Base-by-base conservation (phyloP, 1,140 invertebrate genomes). In the Agrilus planipennis region DNA sequence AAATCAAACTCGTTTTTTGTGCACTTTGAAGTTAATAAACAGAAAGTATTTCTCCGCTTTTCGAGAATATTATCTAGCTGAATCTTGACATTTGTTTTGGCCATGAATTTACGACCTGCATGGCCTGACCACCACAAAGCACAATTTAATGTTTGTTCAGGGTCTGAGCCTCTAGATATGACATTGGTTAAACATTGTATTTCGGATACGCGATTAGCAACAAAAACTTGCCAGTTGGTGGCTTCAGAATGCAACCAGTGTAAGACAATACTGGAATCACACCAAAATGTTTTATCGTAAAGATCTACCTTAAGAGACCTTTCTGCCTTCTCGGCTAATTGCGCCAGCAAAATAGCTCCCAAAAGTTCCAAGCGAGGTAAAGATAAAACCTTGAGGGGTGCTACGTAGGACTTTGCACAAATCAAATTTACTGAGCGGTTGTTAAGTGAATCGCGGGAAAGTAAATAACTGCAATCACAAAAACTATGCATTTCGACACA, bases 351-450 rank as follows among this genome's bases (percentile, higher is more conserved):
- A 2, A 50, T 14, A 3, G 48, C 48, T 2, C 36, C 48, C 15
- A 45, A 50, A 21, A 54, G 34, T 29, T 54, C 50, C 17, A 52
- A 25, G 19, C 50, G 35, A 3, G 52, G 52, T 9, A 27, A 9
- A 9, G 23, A 9, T 27, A 27, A 35, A 20, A 35, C 29, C 47
- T 65, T 60, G 7, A 63, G 17, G 4, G 64, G 62, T 11, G 63
- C 58, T 4, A 67, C 58, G 34, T 46, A 51, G 4, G 55, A 53
- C 49, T 64, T 66, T 1, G 58, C 54, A 32, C 51, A 51, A 20
- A 67, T 28, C 10, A 65, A 39, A 17, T 28, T 38, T n/a, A n/a
- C n/a, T n/a, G n/a, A n/a, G n/a, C n/a, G n/a, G n/a, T n/a, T n/a
- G n/a, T n/a, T n/a, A n/a, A n/a, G n/a, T n/a, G n/a, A n/a, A n/a